Percentiles rank a stretch among this genome's conserved stretches.
phyloP scores from a whole-genome alignment of 2,888 invertebrate genomes.

The Luffia ferchaultella region DNA sequence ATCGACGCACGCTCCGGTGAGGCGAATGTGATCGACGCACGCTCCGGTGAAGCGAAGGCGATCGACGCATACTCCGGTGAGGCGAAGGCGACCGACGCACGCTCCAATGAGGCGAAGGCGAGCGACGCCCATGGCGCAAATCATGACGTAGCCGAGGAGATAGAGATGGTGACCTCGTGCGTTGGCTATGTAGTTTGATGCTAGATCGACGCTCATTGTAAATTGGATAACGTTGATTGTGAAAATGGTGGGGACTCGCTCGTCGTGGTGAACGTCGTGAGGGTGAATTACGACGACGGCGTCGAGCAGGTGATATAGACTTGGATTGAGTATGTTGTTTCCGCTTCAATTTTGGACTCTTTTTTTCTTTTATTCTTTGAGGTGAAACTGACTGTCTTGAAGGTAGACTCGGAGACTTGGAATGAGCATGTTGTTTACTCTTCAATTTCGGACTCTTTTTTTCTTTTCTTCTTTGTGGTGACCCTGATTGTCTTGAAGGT shows the following conservation, averaged over 20 bases:
- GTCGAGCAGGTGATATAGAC: neutral
- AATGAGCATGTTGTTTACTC: conserved; percentile 7
- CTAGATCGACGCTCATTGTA: too few species aligned
- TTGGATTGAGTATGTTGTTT: conserved; percentile 7
- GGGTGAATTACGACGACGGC: neutral
- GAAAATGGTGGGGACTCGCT: neutral
- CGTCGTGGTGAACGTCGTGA: neutral
- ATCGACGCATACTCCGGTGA: neutral
- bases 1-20: conserved; percentile 18
- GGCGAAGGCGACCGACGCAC: neutral
- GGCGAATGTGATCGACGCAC: conserved; percentile 6
- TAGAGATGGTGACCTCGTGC: conserved; percentile 15
- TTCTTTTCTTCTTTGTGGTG: neutral
- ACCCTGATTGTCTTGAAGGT: too few species aligned
- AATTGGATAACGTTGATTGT: neutral
- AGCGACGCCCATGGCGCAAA: conserved; percentile 10
- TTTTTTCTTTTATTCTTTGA: neutral
- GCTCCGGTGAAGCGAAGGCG: neutral
- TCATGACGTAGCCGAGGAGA: conserved; percentile 8
- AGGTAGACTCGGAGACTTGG: too few species aligned
- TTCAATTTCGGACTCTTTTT: neutral
- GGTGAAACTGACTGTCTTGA: too few species aligned
- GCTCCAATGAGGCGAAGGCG: conserved; percentile 8
- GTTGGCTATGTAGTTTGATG: too few species aligned
- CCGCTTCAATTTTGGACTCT: neutral